Base-by-base conservation (phyloP, 2,888 invertebrate species). In the Pandemis corylana region DNA sequence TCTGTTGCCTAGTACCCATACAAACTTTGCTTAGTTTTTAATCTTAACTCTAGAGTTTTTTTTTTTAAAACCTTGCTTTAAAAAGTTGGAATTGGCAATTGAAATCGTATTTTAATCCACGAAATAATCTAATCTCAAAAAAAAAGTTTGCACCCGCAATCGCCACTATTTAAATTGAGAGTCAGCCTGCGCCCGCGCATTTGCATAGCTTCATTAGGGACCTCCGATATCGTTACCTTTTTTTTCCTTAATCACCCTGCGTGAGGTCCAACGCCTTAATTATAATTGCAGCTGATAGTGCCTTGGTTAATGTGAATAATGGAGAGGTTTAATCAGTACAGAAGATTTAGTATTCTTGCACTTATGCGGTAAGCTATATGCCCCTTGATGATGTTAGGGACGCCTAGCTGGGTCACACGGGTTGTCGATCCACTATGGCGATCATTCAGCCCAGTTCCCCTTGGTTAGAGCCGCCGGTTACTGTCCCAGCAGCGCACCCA, bases 211-310 rank as follows among this genome's bases (percentile, higher is more conserved):
- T 89, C 89, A 89, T 90, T 89, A 90, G 82, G 77, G 81, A 78
- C 76, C 78, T 80, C 53, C 81, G 84, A 84, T 88, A 86, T 80
- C 80, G 53, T 68, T 71, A 71, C 68, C 76, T 79, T 68, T 71
- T 75, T 75, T 75, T 75, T 71, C 79, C 78, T 78, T 77, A 70
- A 78, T 89, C 88, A 89, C 81, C 82, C 78, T 83, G 90, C 87
- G 90, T 90, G 90, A 89, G 90, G 90, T 90, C 90, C 86, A 78
- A 87, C 90, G 89, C 90, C 86, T 89, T 87, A 84, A 85, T 86
- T 89, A 86, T 90, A 88, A 90, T 88, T 82, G 80, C 80, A 72
- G 71, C 72, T n/a, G 81, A 79, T 82, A 79, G 80, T 65, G 79
- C 77, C 76, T 78, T 77, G 77, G 80, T 68, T 69, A 72, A 75